Base-by-base conservation (phyloP, 2,113 vertebrate species). In the Bungarus multicinctus region DNA sequence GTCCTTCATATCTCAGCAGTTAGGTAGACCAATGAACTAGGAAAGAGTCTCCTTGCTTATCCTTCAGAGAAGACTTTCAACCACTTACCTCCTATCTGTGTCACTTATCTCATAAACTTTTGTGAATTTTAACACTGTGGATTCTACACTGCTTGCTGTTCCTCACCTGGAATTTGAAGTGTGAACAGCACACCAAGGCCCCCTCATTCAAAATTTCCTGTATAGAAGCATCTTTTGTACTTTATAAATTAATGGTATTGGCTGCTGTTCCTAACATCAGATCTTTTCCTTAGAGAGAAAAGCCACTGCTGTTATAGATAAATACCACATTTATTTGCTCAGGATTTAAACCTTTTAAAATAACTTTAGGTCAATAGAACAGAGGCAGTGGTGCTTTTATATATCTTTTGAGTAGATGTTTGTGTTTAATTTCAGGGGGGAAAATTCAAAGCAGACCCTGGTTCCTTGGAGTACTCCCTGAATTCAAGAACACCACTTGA, bases 401-500 rank as follows among this genome's bases (percentile, higher is more conserved):
- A 58, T 85, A 34, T 89, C 23, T 89, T 30, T 89, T 39, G 14
- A 89, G 27, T 23, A 43, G 55, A 30, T 89, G 5, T 55, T 50
- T 81, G 43, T 69, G 91, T 93, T 86, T 57, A 45, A 85, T 91
- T 93, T 45, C 11, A 23, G 34, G 1, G 94, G 89, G 64, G 85
- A 54, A 50, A 91, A 91, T 92, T 57, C 85, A n/a, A 25, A 53
- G 53, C 54, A 39, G 69, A 55, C 45, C 47, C n/a, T 9, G 14
- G 27, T 10, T 55, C 3, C 69, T 34, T 39, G 85, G 10, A 85
- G 14, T 23, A 89, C 50, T 91, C 88, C 64, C 74, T 95, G 93
- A 91, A 91, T 52, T 91, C 88, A 94, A 93, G 39, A 90, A 93
- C 87, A 94, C 90, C 89, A 91, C 92, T 95, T 81, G 55, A 90